Conservation (phyloP, 30 jellyfish, hydroid and myxozoan species). For the Aurelia aurita complex sp. Pacific region DNA sequence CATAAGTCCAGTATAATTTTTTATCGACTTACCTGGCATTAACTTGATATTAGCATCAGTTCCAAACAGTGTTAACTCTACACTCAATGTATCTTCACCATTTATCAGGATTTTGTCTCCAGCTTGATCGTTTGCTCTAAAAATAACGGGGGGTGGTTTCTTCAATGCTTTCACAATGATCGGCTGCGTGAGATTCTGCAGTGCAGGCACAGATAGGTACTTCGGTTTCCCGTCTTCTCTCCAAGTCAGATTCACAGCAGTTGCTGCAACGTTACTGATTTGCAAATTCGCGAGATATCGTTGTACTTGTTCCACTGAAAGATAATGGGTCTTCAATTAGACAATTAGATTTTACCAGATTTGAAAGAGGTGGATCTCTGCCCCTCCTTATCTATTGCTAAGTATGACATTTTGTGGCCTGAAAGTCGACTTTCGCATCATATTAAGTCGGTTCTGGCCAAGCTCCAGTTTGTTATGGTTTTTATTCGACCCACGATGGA, state of each 20-base stretch:
- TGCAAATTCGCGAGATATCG: conserved; percentile 17
- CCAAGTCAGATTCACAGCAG: conserved; percentile 7
- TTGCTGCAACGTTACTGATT: conserved; percentile 19
- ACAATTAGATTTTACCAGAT: too few relatives aligned
- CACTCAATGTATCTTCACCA: not conserved
- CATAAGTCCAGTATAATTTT: too few relatives aligned
- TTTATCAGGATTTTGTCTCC: conserved; percentile 9
- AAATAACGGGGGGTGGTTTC: not conserved
- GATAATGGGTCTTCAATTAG: too few relatives aligned
- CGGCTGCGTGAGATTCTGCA: conserved; percentile 15
- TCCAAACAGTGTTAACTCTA: conserved; percentile 12
- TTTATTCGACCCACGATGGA: too few relatives aligned
- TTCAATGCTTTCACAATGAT: conserved; percentile 9
- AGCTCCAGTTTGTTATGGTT: too few relatives aligned
- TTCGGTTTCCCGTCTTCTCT: conserved; percentile 5
- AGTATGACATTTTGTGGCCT: too few relatives aligned
- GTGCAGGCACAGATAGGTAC: conserved; percentile 3
- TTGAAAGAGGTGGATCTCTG: too few relatives aligned
- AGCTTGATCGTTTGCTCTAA: not conserved
- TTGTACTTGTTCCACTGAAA: not conserved
- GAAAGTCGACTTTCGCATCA: too few relatives aligned
- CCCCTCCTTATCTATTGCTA: too few relatives aligned
- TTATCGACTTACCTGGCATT: not conserved
- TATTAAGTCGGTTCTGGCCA: too few relatives aligned
- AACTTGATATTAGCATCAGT: conserved; percentile 15